Base-by-base conservation (phyloP, 2,888 invertebrate species). In the Litoditis marina region DNA sequence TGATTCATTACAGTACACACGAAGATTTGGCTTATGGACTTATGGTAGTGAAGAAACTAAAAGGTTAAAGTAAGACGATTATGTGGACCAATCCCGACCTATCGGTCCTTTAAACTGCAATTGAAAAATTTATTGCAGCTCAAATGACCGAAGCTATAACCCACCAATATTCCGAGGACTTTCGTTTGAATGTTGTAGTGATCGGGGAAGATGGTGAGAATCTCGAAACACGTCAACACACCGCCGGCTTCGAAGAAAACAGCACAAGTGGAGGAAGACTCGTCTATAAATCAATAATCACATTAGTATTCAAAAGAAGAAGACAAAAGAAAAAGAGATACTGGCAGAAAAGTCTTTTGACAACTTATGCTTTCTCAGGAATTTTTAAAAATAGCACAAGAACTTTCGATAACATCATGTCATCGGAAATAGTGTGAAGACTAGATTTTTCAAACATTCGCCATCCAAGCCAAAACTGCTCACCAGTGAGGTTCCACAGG, bases 401-500 rank as follows among this genome's bases (percentile, higher is more conserved):
- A 13, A 19, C n/a, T n/a, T n/a, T n/a, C n/a, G n/a, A n/a, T n/a
- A n/a, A n/a, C n/a, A n/a, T n/a, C n/a, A n/a, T n/a, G n/a, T n/a
- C n/a, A n/a, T n/a, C n/a, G n/a, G n/a, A n/a, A n/a, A n/a, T n/a
- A n/a, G n/a, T n/a, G n/a, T n/a, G n/a, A n/a, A n/a, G n/a, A n/a
- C n/a, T n/a, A n/a, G n/a, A n/a, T n/a, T n/a, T n/a, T n/a, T n/a
- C n/a, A n/a, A n/a, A n/a, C n/a, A n/a, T n/a, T n/a, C 32, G 22
- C 7, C 25, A 56, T 25, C 8, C 13, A 42, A 25, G 44, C n/a
- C 13, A 2, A n/a, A 8, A 8, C n/a, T 11, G 25, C 74, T 69
- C 74, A 87, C 87, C 87, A 50, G 90, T 90, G 51, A 90, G 85
- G 84, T 90, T 90, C 90, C 90, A 90, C 30, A 90, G 84, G 31